Percentiles rank a stretch among this genome's conserved stretches.
These are phyloP conservation scores for Clivina fossor DNA, from an alignment of 2,888 invertebrate genomes.

Conservation along the genomic window DNA sequence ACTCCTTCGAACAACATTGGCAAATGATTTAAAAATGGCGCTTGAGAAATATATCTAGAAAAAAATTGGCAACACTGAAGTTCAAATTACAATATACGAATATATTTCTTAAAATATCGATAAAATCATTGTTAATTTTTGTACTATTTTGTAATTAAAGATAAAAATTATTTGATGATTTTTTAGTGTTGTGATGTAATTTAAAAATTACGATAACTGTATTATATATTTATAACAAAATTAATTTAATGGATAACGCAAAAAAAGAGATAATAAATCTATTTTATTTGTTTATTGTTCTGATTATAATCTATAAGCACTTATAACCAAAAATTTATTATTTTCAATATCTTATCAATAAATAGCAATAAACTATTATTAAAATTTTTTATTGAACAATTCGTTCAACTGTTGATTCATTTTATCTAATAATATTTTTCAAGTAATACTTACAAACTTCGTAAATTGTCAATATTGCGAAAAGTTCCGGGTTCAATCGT, in stretches of 20 bases:
- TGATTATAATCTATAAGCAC: too few species aligned
- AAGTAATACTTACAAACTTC: constrained; percentile 50
- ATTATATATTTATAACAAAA: too few species aligned
- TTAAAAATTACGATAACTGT: too few species aligned
- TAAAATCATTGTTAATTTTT: neutral
- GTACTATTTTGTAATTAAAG: neutral
- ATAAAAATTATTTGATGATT: neutral
- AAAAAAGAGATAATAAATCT: too few species aligned
- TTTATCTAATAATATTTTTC: neutral
- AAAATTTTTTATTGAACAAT: too few species aligned
- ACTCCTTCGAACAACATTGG: constrained; percentile 56
- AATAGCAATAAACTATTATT: too few species aligned
- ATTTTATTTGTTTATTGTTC: too few species aligned
- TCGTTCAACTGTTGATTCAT: too few species aligned
- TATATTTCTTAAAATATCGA: neutral
- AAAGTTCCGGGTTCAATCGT: constrained; percentile 62
- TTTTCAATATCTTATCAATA: too few species aligned
- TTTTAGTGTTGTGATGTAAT: too few species aligned
- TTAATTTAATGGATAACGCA: too few species aligned
- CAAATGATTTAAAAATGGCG: constrained; percentile 61
- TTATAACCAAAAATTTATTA: too few species aligned
- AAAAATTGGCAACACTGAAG: constrained; percentile 19
- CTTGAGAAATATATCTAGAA: constrained; percentile 69
- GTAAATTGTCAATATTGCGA: constrained; percentile 58
- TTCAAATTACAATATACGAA: constrained; percentile 4